Evolutionary conservation across 2,888 invertebrate genomes (phyloP).

Genomic region (Julus scandinavius): DNA sequence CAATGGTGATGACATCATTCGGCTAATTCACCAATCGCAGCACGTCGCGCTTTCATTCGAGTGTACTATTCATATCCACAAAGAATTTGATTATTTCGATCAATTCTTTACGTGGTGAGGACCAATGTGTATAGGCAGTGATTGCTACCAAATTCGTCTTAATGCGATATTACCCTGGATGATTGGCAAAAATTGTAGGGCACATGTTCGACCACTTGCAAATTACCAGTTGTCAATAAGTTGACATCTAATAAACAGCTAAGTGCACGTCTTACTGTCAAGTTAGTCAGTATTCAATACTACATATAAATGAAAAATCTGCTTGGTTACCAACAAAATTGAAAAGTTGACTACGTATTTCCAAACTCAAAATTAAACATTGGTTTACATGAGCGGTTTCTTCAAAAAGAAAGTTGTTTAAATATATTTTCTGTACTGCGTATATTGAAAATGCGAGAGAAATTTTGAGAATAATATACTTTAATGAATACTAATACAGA

Average conservation of each 20-base stretch:
- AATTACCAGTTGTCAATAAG: neutral
- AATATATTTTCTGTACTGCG: neutral
- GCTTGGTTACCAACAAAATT: neutral
- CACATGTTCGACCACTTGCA: neutral
- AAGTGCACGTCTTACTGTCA: neutral
- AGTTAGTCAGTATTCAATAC: neutral
- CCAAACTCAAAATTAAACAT: neutral
- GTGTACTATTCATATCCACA: slow-evolving; percentile 20
- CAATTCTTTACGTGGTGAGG: neutral
- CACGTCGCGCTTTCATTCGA: slow-evolving; percentile 26
- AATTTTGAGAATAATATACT: neutral
- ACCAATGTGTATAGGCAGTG: slow-evolving; percentile 5
- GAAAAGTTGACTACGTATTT: neutral
- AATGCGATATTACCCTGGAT: neutral
- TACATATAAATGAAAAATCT: neutral
- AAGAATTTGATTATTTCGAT: slow-evolving; percentile 23
- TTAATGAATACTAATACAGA: neutral
- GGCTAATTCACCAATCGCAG: neutral
- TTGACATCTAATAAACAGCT: neutral
- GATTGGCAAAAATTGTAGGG: neutral
- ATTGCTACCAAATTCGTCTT: slow-evolving; percentile 7
- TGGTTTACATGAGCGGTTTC: neutral
- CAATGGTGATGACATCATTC: slow-evolving; percentile 27
- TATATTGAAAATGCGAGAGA: neutral
- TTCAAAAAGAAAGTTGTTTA: no score